Conservation (phyloP, 2,113 vertebrate species). For the Tor tambroides region DNA sequence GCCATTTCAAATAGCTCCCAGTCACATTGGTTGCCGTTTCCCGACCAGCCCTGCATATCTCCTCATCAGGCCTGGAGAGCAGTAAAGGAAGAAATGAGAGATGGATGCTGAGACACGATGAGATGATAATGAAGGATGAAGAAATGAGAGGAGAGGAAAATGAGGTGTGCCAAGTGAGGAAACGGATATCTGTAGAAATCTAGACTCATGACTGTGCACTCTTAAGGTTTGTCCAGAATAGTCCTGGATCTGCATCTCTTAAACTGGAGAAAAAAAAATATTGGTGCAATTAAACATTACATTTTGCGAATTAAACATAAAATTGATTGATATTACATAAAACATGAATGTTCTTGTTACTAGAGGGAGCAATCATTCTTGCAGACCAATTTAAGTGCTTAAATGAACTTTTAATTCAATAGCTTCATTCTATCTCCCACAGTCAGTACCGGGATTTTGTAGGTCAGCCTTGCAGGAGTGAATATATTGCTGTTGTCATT, state of each 20-base stretch:
- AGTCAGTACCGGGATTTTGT: background rate
- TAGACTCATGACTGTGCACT: background rate
- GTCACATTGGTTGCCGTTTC: conserved; percentile 17
- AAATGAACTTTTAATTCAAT: background rate
- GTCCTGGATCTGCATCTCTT: background rate
- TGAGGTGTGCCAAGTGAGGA: conserved; percentile 8
- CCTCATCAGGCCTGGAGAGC: conserved; percentile 18
- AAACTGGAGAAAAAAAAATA: no score
- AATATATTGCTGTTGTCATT: background rate
- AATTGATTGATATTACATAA: background rate
- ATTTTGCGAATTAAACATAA: no score
- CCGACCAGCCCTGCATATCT: conserved; percentile 15
- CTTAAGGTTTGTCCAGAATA: background rate
- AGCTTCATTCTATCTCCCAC: background rate
- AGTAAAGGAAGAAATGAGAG: conserved; percentile 41
- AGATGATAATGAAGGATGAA: conserved; percentile 44
- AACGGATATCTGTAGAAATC: conserved; percentile 18
- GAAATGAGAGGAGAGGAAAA: conserved; percentile 6
- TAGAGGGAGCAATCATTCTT: background rate
- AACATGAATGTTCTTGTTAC: background rate
- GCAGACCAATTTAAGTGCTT: background rate
- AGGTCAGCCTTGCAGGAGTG: conserved; percentile 3
- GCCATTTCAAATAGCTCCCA: conserved; percentile 29
- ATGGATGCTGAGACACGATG: conserved; percentile 27
- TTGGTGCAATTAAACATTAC: no score